Conservation (phyloP, 2,888 invertebrate genomes). For the Melanargia galathea region DNA sequence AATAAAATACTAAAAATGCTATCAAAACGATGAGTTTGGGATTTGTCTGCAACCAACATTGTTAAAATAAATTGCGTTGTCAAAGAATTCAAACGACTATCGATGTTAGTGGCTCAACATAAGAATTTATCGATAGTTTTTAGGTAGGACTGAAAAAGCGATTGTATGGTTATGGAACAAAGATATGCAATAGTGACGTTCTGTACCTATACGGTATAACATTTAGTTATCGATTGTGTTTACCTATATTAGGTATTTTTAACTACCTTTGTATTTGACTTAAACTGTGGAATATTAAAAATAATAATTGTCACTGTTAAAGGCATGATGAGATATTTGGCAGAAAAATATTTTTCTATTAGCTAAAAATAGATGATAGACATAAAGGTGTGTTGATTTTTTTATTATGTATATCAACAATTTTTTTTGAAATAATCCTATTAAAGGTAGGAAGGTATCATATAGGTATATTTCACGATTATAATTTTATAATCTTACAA, state of each 20-base stretch:
- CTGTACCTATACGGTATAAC: slow-evolving; percentile 53
- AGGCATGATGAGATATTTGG: no score
- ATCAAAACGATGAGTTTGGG: background rate
- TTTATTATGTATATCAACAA: no score
- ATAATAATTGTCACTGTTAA: no score
- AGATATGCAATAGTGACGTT: slow-evolving; percentile 14
- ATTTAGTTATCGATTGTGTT: background rate
- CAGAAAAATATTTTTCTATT: no score
- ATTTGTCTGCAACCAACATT: slow-evolving; percentile 12
- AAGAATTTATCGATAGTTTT: slow-evolving; percentile 37
- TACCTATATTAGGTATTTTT: background rate
- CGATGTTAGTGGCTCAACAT: slow-evolving; percentile 34
- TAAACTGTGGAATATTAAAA: no score
- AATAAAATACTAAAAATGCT: background rate
- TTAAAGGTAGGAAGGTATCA: no score
- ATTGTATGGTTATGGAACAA: slow-evolving; percentile 51
- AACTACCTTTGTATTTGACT: no score
- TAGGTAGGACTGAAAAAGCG: slow-evolving; percentile 45
- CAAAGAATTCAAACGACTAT: slow-evolving; percentile 29
- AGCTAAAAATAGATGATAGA: no score
- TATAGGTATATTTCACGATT: no score
- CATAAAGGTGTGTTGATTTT: no score
- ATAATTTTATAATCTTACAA: no score
- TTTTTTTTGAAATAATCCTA: no score
- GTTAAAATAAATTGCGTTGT: slow-evolving; percentile 25